These are phyloP conservation scores for Polydrusus pterygomalis DNA, from an alignment of 2,888 invertebrate genomes.

Conservation along the genomic window DNA sequence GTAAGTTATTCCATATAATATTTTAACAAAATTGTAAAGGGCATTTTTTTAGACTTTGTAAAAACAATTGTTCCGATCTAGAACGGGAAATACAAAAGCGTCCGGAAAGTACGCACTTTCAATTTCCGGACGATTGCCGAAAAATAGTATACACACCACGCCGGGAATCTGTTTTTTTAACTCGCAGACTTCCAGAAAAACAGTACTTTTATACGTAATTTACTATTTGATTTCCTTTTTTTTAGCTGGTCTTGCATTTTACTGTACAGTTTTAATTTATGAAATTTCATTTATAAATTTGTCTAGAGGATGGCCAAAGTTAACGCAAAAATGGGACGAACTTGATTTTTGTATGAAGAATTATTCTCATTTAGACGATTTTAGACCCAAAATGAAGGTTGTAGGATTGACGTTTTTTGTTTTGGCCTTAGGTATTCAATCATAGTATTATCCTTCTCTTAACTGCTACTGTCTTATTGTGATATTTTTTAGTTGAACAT, in stretches of 20 bases:
- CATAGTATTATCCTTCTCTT: too few species aligned
- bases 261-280: constrained; percentile 29
- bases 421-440: constrained; percentile 32
- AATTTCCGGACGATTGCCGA: too few species aligned
- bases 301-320: constrained; percentile 74
- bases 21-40: too few species aligned
- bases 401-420: constrained; percentile 20
- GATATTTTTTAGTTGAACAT: constrained; percentile 46
- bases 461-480: background rate
- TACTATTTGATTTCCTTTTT: background rate
- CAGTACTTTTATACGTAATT: too few species aligned
- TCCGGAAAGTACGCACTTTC: too few species aligned
- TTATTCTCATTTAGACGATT: constrained; percentile 30
- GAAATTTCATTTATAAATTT: constrained; percentile 69
- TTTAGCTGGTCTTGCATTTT: constrained; percentile 30
- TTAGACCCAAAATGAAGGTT: constrained; percentile 39
- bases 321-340: constrained; percentile 73
- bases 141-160: too few species aligned
- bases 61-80: too few species aligned
- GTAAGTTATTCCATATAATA: constrained; percentile 25
- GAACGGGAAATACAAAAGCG: too few species aligned
- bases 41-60: too few species aligned
- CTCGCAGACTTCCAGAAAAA: too few species aligned
- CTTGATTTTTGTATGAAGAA: constrained; percentile 67
- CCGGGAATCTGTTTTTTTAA: too few species aligned